Conservation (phyloP, 2,888 invertebrate genomes). For the Drosophila maculinotata region DNA sequence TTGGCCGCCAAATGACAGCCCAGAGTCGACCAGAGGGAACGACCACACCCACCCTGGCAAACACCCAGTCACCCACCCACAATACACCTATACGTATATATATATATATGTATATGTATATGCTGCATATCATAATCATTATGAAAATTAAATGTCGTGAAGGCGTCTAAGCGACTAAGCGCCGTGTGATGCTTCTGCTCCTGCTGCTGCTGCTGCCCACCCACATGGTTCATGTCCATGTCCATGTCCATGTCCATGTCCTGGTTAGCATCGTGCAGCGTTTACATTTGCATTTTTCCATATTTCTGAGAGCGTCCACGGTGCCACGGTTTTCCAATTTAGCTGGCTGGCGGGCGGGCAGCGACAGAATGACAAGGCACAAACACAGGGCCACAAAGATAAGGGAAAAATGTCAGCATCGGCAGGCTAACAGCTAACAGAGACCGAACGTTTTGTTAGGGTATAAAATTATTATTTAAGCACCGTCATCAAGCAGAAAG, state of each 20-base stretch:
- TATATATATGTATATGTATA: constrained; percentile 24
- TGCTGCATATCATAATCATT: constrained; percentile 73
- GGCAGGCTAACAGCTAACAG: constrained; percentile 48
- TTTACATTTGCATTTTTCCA: constrained; percentile 79
- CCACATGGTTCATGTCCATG: constrained; percentile 1
- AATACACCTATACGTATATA: constrained; percentile 1
- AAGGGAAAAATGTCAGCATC: constrained; percentile 23
- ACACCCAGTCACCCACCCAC: neutral
- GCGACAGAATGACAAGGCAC: constrained; percentile 68
- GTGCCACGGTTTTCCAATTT: constrained; percentile 67
- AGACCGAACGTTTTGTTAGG: constrained; percentile 67
- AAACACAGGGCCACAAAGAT: constrained; percentile 55
- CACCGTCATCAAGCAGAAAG: constrained; percentile 81
- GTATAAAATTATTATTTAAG: constrained; percentile 82
- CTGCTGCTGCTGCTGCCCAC: constrained; percentile 1
- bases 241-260: constrained; percentile 14
- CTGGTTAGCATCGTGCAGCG: constrained; percentile 31
- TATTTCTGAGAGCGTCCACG: constrained; percentile 49
- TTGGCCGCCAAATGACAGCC: constrained; percentile 80
- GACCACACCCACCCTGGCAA: neutral
- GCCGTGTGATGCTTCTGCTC: constrained; percentile 38
- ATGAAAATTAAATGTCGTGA: constrained; percentile 81
- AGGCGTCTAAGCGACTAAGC: constrained; percentile 75
- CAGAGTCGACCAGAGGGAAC: constrained; percentile 27
- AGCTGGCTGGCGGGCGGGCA: constrained; percentile 52